Evolutionary conservation across 2,888 invertebrate genomes (phyloP).

Genomic region (Morpho deidamia): DNA sequence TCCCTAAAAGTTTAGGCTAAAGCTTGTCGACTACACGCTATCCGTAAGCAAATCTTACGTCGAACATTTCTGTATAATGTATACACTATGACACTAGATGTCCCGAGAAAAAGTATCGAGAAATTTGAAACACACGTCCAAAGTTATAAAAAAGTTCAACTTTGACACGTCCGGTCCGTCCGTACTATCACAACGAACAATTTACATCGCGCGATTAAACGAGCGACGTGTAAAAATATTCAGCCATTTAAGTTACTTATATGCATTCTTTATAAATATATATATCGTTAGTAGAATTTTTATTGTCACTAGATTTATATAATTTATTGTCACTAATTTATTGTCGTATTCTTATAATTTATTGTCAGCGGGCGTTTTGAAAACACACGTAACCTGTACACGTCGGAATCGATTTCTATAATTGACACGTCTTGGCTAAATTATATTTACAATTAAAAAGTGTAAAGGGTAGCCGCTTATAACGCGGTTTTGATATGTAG

Average conservation of each 20-base stretch:
- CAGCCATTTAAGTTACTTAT: slow-evolving; percentile 36
- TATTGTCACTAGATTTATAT: slow-evolving; percentile 28
- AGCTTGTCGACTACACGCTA: slow-evolving; percentile 37
- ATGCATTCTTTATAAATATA: slow-evolving; percentile 11
- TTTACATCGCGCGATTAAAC: slow-evolving; percentile 50
- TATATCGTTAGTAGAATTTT: slow-evolving; percentile 20
- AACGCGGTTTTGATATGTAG: too few species aligned
- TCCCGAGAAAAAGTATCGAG: slow-evolving; percentile 60
- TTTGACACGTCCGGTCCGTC: slow-evolving; percentile 35
- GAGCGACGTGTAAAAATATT: slow-evolving; percentile 58
- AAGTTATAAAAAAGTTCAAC: slow-evolving; percentile 36
- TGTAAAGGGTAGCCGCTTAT: too few species aligned
- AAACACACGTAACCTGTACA: not conserved
- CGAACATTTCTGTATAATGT: slow-evolving; percentile 30
- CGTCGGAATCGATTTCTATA: too few species aligned
- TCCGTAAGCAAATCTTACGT: slow-evolving; percentile 43
- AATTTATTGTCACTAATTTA: slow-evolving; percentile 20
- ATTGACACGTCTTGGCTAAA: too few species aligned
- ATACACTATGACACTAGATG: slow-evolving; percentile 27
- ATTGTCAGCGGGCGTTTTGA: slow-evolving; percentile 19
- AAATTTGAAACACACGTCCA: slow-evolving; percentile 27
- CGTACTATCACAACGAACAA: slow-evolving; percentile 42
- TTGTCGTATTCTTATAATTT: slow-evolving; percentile 29
- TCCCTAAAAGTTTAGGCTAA: slow-evolving; percentile 56
- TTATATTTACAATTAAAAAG: too few species aligned